Conservation (phyloP, 2,888 invertebrate genomes). For the Leucania comma region DNA sequence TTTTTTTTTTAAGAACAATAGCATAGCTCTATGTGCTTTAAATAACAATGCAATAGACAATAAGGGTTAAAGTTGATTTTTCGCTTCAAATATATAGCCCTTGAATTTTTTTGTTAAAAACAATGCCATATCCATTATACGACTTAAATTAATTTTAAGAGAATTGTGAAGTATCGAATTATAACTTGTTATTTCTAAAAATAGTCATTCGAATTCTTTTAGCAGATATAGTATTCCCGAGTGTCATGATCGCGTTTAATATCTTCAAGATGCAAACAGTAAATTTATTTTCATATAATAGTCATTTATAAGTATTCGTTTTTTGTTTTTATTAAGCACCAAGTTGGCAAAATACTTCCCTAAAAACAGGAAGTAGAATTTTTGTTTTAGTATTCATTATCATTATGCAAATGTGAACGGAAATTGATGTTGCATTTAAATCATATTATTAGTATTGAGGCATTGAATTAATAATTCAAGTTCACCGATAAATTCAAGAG, state of each 20-base stretch:
- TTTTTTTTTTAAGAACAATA: too few relatives aligned
- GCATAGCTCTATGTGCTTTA: too few relatives aligned
- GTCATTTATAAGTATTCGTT: background rate
- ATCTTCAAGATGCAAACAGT: background rate
- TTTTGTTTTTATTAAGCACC: background rate
- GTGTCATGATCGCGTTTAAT: background rate
- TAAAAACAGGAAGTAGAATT: slow-evolving; percentile 22
- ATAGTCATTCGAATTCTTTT: background rate
- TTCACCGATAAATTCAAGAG: background rate
- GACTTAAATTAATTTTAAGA: too few relatives aligned
- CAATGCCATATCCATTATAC: too few relatives aligned
- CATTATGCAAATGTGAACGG: slow-evolving; percentile 18
- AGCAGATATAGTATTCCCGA: background rate
- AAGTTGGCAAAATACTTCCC: slow-evolving; percentile 17
- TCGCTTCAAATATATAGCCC: too few relatives aligned
- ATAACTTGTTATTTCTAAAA: background rate
- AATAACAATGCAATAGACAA: too few relatives aligned
- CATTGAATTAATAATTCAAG: slow-evolving; percentile 48
- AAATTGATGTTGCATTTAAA: slow-evolving; percentile 24
- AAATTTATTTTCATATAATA: background rate
- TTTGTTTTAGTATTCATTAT: slow-evolving; percentile 6
- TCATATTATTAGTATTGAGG: background rate
- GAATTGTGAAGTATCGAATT: background rate
- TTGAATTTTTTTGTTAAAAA: too few relatives aligned
- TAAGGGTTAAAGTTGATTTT: too few relatives aligned